These are phyloP conservation scores for Bufo bufo DNA, from an alignment of 2,113 vertebrate genomes.

Conservation along the genomic window DNA sequence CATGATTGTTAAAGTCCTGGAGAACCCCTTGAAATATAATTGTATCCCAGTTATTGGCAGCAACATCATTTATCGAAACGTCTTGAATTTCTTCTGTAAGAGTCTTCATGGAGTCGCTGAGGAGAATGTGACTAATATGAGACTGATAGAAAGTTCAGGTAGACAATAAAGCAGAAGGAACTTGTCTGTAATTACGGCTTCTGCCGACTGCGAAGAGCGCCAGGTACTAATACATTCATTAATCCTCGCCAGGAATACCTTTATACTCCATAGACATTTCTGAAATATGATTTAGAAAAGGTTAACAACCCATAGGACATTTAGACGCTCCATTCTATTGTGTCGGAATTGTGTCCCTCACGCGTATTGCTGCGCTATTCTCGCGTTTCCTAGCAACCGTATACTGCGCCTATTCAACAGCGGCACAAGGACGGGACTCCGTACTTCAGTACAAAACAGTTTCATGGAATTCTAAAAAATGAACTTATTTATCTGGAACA, in stretches of 20 bases:
- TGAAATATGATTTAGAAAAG: slow-evolving; percentile 48
- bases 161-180: not conserved
- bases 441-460: not conserved
- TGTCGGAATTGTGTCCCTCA: not conserved
- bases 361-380: not conserved
- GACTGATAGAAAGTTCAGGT: not conserved
- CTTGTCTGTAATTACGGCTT: not conserved
- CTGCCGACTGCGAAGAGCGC: not conserved
- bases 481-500: slow-evolving; percentile 4
- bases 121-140: not conserved
- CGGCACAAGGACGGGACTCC: not conserved
- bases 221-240: not conserved
- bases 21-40: not conserved
- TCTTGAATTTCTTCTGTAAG: not conserved
- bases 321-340: slow-evolving; percentile 3
- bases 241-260: not conserved
- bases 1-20: not conserved
- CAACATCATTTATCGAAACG: not conserved
- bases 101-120: not conserved
- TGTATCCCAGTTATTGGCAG: not conserved
- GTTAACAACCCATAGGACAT: slow-evolving; percentile 19
- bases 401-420: slow-evolving; percentile 4
- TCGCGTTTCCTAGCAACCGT: slow-evolving; percentile 32
- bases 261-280: slow-evolving; percentile 6
- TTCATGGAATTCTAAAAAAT: not conserved